A percentile compares a stretch with the other conserved stretches of the same genome.
These are phyloP conservation scores for Petroica traversi DNA, from an alignment of 2,113 vertebrate species.

Conservation along the genomic window DNA sequence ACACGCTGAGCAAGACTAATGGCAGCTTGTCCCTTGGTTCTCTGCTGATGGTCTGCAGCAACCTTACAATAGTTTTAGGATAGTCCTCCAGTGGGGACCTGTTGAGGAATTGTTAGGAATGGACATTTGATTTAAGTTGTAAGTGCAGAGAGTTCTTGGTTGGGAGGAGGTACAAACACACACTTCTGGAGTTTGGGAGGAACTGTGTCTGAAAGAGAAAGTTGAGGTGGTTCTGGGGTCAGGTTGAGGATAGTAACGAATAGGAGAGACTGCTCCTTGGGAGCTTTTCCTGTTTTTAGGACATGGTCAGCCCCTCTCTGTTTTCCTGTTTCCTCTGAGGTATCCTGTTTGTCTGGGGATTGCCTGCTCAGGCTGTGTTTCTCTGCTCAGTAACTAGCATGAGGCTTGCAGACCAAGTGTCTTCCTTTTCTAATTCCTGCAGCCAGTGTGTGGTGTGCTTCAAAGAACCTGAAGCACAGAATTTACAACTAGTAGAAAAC, in stretches of 20 bases:
- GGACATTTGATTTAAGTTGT: not conserved
- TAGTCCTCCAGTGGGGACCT: not conserved
- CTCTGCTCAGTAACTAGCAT: not conserved
- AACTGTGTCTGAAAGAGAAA: not conserved
- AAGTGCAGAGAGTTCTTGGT: not conserved
- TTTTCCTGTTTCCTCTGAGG: conserved; percentile 46
- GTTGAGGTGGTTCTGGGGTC: not conserved
- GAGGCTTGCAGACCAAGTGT: not conserved
- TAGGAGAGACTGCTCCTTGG: not conserved
- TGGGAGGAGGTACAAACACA: not conserved
- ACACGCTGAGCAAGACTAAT: not conserved
- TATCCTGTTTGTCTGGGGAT: conserved; percentile 64
- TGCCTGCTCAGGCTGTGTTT: not conserved
- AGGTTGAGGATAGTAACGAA: not conserved
- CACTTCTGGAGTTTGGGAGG: not conserved
- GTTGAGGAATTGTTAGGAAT: not conserved
- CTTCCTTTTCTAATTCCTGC: not conserved
- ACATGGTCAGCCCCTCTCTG: not conserved
- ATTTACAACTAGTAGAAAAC: not conserved
- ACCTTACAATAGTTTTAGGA: not conserved
- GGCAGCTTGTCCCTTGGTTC: not conserved
- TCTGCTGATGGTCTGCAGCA: not conserved
- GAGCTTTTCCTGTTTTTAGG: conserved; percentile 43
- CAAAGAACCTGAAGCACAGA: not conserved
- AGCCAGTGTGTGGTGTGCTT: not conserved